These are phyloP conservation scores for Oscheius sp. DNA, from an alignment of 2,888 invertebrate genomes.

Conservation along the genomic window DNA sequence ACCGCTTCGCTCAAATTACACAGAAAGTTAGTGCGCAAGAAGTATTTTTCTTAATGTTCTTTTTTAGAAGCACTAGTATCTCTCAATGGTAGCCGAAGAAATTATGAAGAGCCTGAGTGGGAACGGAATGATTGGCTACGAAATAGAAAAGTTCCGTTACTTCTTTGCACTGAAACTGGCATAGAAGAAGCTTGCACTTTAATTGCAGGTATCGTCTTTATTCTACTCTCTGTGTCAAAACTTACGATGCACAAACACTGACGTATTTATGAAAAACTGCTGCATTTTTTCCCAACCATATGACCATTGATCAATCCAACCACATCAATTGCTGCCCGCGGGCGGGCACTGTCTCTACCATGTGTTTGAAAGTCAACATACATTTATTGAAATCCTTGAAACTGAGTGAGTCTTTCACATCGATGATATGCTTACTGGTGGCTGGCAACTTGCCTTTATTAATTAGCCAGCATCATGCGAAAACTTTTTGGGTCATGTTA, in stretches of 20 bases:
- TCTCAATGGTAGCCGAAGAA: too few relatives aligned
- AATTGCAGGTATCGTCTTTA: constrained; percentile 5
- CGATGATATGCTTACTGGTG: not conserved
- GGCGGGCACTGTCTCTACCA: constrained; percentile 3
- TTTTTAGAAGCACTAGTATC: not conserved
- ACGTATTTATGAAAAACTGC: not conserved
- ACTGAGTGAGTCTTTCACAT: not conserved
- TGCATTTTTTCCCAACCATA: constrained; percentile 13
- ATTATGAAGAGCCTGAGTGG: too few relatives aligned
- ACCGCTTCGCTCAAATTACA: not conserved
- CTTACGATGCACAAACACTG: not conserved
- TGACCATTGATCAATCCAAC: constrained; percentile 22
- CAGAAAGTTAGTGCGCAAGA: constrained; percentile 1
- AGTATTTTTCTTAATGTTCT: too few relatives aligned
- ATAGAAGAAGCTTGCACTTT: not conserved
- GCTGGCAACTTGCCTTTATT: not conserved
- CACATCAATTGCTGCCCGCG: not conserved
- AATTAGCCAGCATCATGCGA: not conserved
- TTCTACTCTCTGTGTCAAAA: not conserved
- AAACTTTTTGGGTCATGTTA: too few relatives aligned
- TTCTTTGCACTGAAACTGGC: not conserved
- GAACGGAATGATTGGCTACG: too few relatives aligned
- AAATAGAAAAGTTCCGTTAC: not conserved
- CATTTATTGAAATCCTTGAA: not conserved
- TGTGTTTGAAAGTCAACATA: constrained; percentile 15